Conservation (phyloP, 2,113 vertebrate genomes). For the Nothobranchius kuhntae region DNA sequence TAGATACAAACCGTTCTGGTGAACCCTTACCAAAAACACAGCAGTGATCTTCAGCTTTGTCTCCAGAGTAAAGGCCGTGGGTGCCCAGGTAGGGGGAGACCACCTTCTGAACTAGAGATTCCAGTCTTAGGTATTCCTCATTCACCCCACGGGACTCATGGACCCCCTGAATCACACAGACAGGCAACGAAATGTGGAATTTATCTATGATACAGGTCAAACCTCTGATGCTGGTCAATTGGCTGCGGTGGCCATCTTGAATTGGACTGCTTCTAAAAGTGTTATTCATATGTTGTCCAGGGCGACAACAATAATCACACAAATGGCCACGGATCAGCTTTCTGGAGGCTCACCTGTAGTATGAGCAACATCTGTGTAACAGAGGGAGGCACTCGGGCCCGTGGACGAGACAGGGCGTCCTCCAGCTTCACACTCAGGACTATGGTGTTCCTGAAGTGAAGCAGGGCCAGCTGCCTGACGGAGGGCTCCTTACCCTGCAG, state of each 20-base stretch:
- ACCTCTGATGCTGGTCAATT: too few relatives aligned
- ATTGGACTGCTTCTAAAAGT: too few relatives aligned
- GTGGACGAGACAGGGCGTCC: constrained; percentile 90
- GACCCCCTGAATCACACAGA: constrained; percentile 66
- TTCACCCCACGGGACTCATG: constrained; percentile 84
- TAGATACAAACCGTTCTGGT: neutral
- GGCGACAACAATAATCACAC: too few relatives aligned
- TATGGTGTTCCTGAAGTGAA: constrained; percentile 96
- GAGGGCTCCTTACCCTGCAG: constrained; percentile 81
- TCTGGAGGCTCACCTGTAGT: constrained; percentile 83
- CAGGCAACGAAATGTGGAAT: too few relatives aligned
- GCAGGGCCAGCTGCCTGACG: constrained; percentile 91
- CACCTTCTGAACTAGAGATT: constrained; percentile 92
- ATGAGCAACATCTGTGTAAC: constrained; percentile 97
- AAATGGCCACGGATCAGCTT: too few relatives aligned
- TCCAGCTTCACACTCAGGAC: constrained; percentile 95
- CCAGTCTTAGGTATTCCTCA: constrained; percentile 93
- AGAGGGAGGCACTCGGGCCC: constrained; percentile 90
- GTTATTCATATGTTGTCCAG: too few relatives aligned
- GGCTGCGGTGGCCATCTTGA: too few relatives aligned
- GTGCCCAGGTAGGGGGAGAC: constrained; percentile 84
- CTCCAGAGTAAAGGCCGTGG: constrained; percentile 86
- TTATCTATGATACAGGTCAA: too few relatives aligned
- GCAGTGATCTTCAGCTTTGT: constrained; percentile 67
- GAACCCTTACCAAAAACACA: constrained; percentile 86